Base-by-base conservation (phyloP, 2,888 invertebrate genomes). In the Diplazon laetatorius region DNA sequence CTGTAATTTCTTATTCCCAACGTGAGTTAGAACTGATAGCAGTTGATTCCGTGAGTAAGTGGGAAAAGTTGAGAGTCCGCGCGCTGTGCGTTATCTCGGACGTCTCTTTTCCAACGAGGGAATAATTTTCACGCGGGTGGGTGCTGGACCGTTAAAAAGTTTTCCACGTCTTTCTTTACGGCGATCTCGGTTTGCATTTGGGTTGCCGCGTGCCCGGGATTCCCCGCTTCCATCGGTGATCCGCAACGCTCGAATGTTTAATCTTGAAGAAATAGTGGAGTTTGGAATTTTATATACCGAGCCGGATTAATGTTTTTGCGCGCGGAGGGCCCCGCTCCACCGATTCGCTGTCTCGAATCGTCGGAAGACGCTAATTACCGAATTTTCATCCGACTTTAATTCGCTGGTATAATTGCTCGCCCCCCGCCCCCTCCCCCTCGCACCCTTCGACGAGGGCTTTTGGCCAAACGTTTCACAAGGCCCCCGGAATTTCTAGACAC, bases 321-420 rank as follows among this genome's bases (percentile, higher is more conserved):
- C 80, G 81, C 78, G 80, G 82, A 78, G 76, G 79, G 76, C 85
- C 86, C 42, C 39, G 44, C 8, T 42, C 30, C 44, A 9, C 42
- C 39, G 44, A 10, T 42, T 44, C 44, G n/a, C 42, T 18, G 30
- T 44, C 48, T 50, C 88, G 88, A 87, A 46, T 68, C 85, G 86
- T 89, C 86, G 84, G 86, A 87, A 89, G 87, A 88, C 85, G 86
- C 88, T 90, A 90, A 91, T 91, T 91, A 88, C 89, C 89, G 88
- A 90, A 90, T 91, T 90, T 89, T 91, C 89, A n/a, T 86, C 87
- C 86, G 86, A 86, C 88, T 88, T 89, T 89, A 90, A 90, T 89
- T 90, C 88, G 89, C 85, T 86, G 83, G 85, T 87, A 89, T 90
- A 91, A 91, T 91, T 91, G 87, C 90, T 90, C 86, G 42, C n/a